phyloP scores from a whole-genome alignment of 2,113 vertebrate genomes.

The Agelaius tricolor region DNA sequence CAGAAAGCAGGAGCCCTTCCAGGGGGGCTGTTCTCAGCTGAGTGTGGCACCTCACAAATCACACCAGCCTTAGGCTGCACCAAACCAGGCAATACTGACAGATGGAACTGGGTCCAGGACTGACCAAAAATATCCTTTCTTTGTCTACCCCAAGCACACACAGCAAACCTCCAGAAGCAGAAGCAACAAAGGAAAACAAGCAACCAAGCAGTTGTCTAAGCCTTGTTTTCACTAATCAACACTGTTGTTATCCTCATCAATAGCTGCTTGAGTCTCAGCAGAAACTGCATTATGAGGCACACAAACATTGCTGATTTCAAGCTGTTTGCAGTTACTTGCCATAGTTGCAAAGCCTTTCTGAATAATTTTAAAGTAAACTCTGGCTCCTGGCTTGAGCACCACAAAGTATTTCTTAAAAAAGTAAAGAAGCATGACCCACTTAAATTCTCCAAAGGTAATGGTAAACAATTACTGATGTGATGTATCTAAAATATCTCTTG shows the following conservation, averaged over 20 bases:
- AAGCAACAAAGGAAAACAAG: background rate
- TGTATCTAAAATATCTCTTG: background rate
- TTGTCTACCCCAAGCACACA: background rate
- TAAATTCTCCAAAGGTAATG: background rate
- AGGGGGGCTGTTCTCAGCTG: background rate
- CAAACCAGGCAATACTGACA: background rate
- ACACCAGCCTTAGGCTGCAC: background rate
- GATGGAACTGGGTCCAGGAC: background rate
- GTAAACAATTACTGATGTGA: background rate
- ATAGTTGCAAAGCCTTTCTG: background rate
- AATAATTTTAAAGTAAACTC: background rate
- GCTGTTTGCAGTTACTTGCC: background rate
- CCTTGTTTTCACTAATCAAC: slow-evolving; percentile 31
- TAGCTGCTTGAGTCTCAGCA: background rate
- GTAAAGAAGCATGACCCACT: background rate
- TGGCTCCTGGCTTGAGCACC: background rate
- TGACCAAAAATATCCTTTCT: background rate
- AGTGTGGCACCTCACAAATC: background rate
- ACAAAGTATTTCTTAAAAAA: background rate
- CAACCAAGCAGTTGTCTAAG: background rate
- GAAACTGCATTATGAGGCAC: slow-evolving; percentile 22
- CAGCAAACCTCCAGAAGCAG: background rate
- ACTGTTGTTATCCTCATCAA: slow-evolving; percentile 29
- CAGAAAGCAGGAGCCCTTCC: background rate
- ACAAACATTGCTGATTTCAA: slow-evolving; percentile 37